Base-by-base conservation (phyloP, 2,888 invertebrate genomes). In the Drosophila macrothrix region DNA sequence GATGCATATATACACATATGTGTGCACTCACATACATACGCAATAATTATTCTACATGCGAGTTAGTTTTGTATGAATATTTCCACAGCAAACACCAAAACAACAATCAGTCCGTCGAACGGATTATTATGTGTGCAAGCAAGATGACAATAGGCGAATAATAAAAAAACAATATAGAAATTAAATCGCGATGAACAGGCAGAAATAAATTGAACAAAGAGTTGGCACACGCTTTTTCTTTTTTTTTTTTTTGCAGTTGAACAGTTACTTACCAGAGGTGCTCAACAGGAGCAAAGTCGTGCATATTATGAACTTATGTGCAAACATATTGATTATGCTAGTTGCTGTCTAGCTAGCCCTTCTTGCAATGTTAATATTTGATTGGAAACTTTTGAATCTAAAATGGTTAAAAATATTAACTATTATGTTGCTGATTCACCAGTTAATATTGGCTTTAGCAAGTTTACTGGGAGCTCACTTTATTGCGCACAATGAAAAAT, bases 261-360 rank as follows among this genome's bases (percentile, higher is more conserved):
- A 73, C 60, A n/a, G 72, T 79, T 79, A 90, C 91, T 88, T 77
- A 90, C 90, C 90, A 74, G 83, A 77, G 73, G 73, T 78, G 69
- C 82, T 73, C 58, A 78, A 73, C 64, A 83, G 67, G 62, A 90
- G 80, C 76, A 91, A 67, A 60, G 88, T 56, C 50, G 80, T 73
- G 73, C 89, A 82, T 65, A 80, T 71, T 58, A 87, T 56, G 59
- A 88, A 64, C 76, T 90, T 91, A 83, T 82, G 78, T 72, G 76
- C 78, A 74, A 87, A 83, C 91, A 91, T 91, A 76, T 88, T 66
- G 25, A 58, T 56, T 60, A 46, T 68, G 16, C 37, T 39, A 63
- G 63, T 53, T 56, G 63, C 50, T 53, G 55, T 55, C 37, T 33
- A 55, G 60, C 56, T 53, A 28, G 43, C 43, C 14, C 35, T 25